These are phyloP conservation scores for Sinotaia quadrata DNA, from an alignment of 2,888 invertebrate genomes.

Conservation along the genomic window DNA sequence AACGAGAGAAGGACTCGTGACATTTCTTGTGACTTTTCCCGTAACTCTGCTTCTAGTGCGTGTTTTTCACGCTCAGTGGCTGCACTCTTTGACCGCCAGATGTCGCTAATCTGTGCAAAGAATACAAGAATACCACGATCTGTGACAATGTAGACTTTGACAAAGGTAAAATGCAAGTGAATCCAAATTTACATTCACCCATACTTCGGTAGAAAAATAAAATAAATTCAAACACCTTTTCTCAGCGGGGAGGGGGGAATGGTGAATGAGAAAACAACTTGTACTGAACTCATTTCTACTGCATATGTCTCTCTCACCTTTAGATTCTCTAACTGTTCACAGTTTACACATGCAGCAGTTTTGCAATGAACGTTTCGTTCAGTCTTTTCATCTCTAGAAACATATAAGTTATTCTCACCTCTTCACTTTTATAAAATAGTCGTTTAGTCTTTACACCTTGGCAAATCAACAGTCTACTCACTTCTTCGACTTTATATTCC, in stretches of 20 bases:
- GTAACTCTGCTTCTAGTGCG: constrained; percentile 43
- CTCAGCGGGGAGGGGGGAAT: not conserved
- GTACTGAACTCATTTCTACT: not conserved
- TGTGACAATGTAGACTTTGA: no score
- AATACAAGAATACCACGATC: not conserved
- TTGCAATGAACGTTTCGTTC: no score
- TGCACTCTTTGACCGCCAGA: constrained; percentile 59
- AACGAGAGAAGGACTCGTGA: no score
- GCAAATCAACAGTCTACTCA: constrained; percentile 28
- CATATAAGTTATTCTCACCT: no score
- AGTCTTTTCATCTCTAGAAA: no score
- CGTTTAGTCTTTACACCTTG: no score
- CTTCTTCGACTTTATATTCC: constrained; percentile 62
- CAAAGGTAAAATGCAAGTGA: no score
- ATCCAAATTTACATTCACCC: not conserved
- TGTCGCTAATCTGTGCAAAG: constrained; percentile 48
- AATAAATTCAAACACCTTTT: no score
- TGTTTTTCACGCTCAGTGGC: constrained; percentile 56
- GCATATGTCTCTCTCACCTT: not conserved
- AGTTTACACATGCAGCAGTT: no score
- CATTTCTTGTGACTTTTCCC: constrained; percentile 41
- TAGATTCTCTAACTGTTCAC: no score
- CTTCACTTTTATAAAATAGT: no score
- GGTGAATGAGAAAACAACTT: not conserved
- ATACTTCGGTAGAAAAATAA: no score